These are phyloP conservation scores for Myotis yumanensis DNA, from an alignment of 2,113 vertebrate species.

Conservation along the genomic window DNA sequence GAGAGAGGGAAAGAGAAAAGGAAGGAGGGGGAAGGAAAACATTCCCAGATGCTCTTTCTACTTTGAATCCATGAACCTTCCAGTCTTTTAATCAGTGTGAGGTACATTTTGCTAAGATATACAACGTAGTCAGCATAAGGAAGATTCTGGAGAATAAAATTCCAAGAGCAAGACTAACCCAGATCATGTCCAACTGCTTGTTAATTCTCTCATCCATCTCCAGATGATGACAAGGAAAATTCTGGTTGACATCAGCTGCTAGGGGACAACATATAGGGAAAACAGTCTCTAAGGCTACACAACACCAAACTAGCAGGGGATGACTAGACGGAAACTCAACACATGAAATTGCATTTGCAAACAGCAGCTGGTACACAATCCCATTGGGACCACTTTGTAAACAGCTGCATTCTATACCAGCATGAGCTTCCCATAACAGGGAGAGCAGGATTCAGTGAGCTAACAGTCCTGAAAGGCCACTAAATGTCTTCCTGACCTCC, in stretches of 20 bases:
- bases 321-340: not conserved
- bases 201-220: not conserved
- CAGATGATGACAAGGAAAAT: not conserved
- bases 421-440: not conserved
- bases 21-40: not conserved
- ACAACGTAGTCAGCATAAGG: not conserved
- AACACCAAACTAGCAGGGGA: not conserved
- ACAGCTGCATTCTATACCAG: not conserved
- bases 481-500: not conserved
- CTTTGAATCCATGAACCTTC: not conserved
- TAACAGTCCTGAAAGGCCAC: not conserved
- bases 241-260: not conserved
- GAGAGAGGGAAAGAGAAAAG: not conserved
- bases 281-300: not conserved
- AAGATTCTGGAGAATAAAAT: slow-evolving; percentile 6
- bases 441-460: not conserved
- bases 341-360: not conserved
- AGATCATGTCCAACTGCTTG: not conserved
- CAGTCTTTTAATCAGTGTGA: not conserved
- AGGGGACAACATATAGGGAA: not conserved
- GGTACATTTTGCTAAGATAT: not conserved
- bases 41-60: not conserved
- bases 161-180: not conserved
- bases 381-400: not conserved
- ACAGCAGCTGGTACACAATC: not conserved